Evolutionary conservation across 2,888 invertebrate genomes (phyloP), one percentile per base, ranked within the genome.

Genomic region (Orthosia cruda): DNA sequence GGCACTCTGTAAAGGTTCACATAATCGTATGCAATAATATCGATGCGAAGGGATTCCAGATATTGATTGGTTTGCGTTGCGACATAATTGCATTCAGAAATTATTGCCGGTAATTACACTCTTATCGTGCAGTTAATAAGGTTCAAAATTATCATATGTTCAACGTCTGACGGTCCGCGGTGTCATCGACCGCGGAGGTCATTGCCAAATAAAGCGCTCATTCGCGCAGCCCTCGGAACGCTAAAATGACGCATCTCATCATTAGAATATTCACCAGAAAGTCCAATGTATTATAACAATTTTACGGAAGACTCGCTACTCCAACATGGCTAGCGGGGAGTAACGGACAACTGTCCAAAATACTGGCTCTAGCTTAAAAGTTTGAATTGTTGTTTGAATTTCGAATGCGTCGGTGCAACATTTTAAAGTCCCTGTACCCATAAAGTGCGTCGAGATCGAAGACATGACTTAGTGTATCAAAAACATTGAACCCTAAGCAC

Each of bases 191-290:
- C 95, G 88, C 89, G 82, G 94, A 92, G 96, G 95, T 96, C 96
- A 96, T 96, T 96, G 96, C 95, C 96, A 94, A 96, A 96, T 95
- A 94, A 93, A 92, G 91, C 91, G 92, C 89, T 90, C 89, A 89
- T 87, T 90, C 90, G 89, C 92, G 92, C 89, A 93, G 93, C 92
- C 94, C 93, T 93, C 91, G 91, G 91, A 91, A 87, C 87, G 72
- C 92, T 95, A 95, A 96, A 91, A 94, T 93, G 93, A 85, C 89
- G 94, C 95, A 91, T 88, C 78, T 62, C 32, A 62, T 81, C 80
- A 80, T 87, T 81, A 69, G 71, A 78, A 84, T 86, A 83, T 83
- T 77, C 72, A 81, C 77, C 63, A 77, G 74, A 80, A 82, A 81
- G 64, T 67, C 64, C 64, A 68, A 69, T 81, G 70, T 80, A 80